phyloP scores from a whole-genome alignment of 1,140 invertebrate species.

The Drosophila ananassae region DNA sequence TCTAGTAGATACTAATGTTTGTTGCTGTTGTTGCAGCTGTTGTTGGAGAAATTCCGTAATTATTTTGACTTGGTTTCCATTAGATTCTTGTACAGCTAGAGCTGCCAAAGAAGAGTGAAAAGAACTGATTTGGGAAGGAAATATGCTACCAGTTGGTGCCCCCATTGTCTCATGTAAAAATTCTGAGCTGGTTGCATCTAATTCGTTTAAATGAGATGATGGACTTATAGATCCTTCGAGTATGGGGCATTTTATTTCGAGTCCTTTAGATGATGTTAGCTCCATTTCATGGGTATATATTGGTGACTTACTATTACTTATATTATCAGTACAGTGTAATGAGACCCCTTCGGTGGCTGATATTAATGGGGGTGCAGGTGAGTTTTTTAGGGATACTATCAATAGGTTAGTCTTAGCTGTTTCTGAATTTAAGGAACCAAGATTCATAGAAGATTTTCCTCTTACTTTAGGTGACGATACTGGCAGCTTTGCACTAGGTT shows the following conservation, averaged over 20 bases:
- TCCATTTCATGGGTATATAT: constrained; percentile 35
- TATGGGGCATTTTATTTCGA: constrained; percentile 24
- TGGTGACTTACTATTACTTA: constrained; percentile 73
- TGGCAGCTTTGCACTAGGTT: constrained; percentile 32
- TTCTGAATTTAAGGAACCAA: constrained; percentile 76
- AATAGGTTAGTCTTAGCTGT: constrained; percentile 71
- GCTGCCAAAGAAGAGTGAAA: constrained; percentile 74
- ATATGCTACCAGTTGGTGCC: constrained; percentile 12
- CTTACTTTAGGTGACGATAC: constrained; percentile 42
- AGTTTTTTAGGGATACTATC: constrained; percentile 61
- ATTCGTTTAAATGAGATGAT: constrained; percentile 32
- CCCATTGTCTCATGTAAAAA: constrained; percentile 45
- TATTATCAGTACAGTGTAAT: constrained; percentile 77
- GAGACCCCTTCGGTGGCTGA: constrained; percentile 41
- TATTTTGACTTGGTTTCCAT: constrained; percentile 68
- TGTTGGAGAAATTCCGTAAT: constrained; percentile 80
- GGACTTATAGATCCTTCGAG: constrained; percentile 5
- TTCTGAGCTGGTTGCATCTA: constrained; percentile 47
- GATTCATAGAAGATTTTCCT: constrained; percentile 53
- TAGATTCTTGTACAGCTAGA: constrained; percentile 66
- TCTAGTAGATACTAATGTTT: constrained; percentile 66
- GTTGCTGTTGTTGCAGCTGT: constrained; percentile 65
- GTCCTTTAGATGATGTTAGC: constrained; percentile 6
- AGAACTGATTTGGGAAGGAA: constrained; percentile 63
- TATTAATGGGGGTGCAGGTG: constrained; percentile 25